A percentile compares a stretch with the other conserved stretches of the same genome.
Conservation (phyloP, 1,140 invertebrate genomes). For the Drosophila serrata region DNA sequence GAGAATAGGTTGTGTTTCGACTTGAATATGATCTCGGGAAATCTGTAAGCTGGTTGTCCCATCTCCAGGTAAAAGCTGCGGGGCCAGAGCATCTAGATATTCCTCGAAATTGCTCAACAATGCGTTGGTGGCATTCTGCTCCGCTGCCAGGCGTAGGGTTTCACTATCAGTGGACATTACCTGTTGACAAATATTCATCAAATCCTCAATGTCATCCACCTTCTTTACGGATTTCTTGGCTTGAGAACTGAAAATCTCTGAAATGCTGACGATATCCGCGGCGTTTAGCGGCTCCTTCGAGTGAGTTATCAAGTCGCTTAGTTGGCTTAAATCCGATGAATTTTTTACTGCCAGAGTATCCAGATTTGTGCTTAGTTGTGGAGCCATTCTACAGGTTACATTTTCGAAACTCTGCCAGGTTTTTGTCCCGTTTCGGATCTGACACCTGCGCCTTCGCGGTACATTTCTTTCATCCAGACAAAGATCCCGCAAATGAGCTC, state of each 20-base stretch:
- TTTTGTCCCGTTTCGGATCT: conserved; percentile 25
- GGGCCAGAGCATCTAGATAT: conserved; percentile 59
- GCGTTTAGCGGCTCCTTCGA: conserved; percentile 41
- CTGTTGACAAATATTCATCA: conserved; percentile 48
- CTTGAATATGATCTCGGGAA: conserved; percentile 18
- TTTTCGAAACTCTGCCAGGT: conserved; percentile 38
- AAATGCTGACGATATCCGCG: conserved; percentile 64
- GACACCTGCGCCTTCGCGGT: conserved; percentile 43
- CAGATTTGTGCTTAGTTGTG: conserved; percentile 46
- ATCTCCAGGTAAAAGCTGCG: conserved; percentile 42
- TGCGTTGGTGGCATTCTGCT: conserved; percentile 71
- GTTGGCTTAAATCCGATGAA: conserved; percentile 8
- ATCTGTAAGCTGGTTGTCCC: neutral
- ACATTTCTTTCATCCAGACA: conserved; percentile 53
- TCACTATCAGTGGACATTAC: conserved; percentile 62
- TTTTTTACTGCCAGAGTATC: conserved; percentile 24
- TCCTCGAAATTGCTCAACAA: conserved; percentile 68
- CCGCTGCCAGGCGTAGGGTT: conserved; percentile 50
- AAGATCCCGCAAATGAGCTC: conserved; percentile 44
- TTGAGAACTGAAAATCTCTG: conserved; percentile 50
- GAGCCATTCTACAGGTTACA: conserved; percentile 38
- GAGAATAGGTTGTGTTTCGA: conserved; percentile 9
- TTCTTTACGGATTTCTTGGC: conserved; percentile 20
- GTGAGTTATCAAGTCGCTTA: conserved; percentile 30
- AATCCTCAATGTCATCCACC: conserved; percentile 2